Percentiles rank a stretch among this genome's conserved stretches.
Evolutionary conservation across 2,888 invertebrate genomes (phyloP).

Genomic region (Monochamus alternatus): DNA sequence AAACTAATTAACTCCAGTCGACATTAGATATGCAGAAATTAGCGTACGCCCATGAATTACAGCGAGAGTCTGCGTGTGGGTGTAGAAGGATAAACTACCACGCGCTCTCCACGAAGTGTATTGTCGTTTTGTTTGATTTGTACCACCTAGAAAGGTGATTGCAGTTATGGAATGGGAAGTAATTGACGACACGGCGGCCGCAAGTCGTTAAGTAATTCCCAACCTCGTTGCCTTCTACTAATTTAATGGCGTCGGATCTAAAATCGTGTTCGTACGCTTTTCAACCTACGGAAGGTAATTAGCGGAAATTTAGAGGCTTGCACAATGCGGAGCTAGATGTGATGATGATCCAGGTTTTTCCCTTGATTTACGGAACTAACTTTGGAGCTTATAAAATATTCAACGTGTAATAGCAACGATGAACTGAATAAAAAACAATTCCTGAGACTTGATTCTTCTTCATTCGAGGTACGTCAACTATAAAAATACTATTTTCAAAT

Average conservation of each 20-base stretch:
- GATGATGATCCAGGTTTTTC: no score
- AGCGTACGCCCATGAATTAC: slow-evolving; percentile 10
- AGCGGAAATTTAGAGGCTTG: not conserved
- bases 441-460: no score
- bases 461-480: no score
- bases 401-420: no score
- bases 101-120: slow-evolving; percentile 41
- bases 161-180: slow-evolving; percentile 27
- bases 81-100: slow-evolving; percentile 48
- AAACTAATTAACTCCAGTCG: not conserved
- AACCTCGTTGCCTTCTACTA: not conserved
- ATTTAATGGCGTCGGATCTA: not conserved
- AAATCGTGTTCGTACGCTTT: not conserved
- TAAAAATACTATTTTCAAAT: no score
- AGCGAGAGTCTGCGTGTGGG: slow-evolving; percentile 42
- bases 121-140: slow-evolving; percentile 43
- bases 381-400: no score
- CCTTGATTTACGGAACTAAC: no score
- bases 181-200: slow-evolving; percentile 16
- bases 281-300: not conserved
- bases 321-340: not conserved
- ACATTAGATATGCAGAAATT: slow-evolving; percentile 6
- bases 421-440: no score
- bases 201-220: slow-evolving; percentile 26
- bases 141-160: slow-evolving; percentile 47